Evolutionary conservation across 2,113 vertebrate genomes (phyloP).

Genomic region (Aramus guarauna): DNA sequence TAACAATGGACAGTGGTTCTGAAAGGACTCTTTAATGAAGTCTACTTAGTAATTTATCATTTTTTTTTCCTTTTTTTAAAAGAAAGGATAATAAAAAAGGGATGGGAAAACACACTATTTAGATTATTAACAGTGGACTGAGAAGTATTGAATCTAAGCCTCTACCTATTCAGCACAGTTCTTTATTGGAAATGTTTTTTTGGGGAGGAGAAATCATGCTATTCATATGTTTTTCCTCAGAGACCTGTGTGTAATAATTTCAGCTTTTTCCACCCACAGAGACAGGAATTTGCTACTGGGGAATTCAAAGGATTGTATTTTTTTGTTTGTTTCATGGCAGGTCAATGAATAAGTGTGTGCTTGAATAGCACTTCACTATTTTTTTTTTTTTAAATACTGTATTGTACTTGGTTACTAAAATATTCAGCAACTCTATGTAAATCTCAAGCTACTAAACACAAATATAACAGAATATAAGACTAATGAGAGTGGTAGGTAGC

Average conservation of each 20-base stretch:
- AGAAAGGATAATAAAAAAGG: slow-evolving; percentile 6
- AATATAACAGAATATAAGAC: background rate
- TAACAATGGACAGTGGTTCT: slow-evolving; percentile 76
- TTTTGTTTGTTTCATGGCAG: background rate
- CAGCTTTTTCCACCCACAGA: background rate
- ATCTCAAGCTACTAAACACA: background rate
- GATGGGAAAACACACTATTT: background rate
- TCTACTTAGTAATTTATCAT: background rate
- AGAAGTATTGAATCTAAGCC: background rate
- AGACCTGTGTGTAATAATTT: background rate
- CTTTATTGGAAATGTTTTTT: background rate
- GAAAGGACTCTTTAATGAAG: slow-evolving; percentile 10
- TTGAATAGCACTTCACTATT: slow-evolving; percentile 5
- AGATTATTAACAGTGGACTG: background rate
- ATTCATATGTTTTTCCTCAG: background rate
- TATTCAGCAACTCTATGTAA: slow-evolving; percentile 18
- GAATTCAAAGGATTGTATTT: background rate
- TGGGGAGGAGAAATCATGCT: background rate
- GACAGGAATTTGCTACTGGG: background rate
- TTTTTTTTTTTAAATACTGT: background rate
- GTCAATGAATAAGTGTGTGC: background rate
- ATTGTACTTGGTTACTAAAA: slow-evolving; percentile 41
- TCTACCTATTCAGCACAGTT: background rate
- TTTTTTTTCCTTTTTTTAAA: background rate
- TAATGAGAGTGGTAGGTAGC: background rate